Evolutionary conservation across 2,113 vertebrate genomes (phyloP).

Genomic region (Oncorhynchus keta): DNA sequence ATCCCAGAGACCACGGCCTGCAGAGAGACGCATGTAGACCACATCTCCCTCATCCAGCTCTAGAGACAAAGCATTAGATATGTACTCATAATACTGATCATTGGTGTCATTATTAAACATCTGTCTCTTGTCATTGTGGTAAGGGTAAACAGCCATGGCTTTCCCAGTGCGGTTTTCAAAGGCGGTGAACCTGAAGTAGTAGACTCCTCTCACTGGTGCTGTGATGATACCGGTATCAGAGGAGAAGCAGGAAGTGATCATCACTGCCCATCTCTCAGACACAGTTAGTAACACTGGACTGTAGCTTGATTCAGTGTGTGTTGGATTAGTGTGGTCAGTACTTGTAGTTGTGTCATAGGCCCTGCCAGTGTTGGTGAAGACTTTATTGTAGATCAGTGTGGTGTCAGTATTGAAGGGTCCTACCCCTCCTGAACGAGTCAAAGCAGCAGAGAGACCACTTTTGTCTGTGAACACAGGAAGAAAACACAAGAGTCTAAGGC

Average conservation of each 20-base stretch:
- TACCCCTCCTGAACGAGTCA: too few species aligned
- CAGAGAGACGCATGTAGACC: background rate
- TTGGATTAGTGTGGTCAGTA: background rate
- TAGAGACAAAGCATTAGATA: background rate
- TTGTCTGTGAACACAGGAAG: background rate
- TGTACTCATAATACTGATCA: background rate
- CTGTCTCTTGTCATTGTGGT: background rate
- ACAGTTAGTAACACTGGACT: background rate
- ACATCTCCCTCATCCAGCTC: background rate
- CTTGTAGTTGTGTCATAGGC: background rate
- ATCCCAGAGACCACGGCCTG: background rate
- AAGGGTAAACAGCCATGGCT: background rate
- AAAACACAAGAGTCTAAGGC: background rate
- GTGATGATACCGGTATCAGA: background rate
- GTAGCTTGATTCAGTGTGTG: background rate
- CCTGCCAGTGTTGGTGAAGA: background rate
- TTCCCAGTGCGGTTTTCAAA: background rate
- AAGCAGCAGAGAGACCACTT: too few species aligned
- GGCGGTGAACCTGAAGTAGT: too few species aligned
- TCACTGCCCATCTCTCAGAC: background rate
- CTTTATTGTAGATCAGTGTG: background rate
- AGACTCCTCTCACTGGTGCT: too few species aligned
- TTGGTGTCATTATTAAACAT: background rate
- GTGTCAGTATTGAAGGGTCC: too few species aligned
- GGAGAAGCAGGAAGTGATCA: background rate